A percentile compares a stretch with the other conserved stretches of the same genome.
phyloP scores from a whole-genome alignment of 2,888 invertebrate species.

The Stenurella melanura region DNA sequence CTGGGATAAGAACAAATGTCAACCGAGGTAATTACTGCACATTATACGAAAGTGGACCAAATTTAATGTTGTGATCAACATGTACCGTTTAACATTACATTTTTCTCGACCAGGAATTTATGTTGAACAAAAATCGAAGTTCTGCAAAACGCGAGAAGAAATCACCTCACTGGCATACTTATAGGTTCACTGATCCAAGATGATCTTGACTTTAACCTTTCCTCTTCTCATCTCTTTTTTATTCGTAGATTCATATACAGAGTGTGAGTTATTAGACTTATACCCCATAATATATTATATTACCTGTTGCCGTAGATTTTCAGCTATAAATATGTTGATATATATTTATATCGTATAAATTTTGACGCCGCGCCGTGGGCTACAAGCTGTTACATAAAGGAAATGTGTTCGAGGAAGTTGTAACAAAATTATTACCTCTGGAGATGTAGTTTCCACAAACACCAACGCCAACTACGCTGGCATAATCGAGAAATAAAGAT shows the following conservation, averaged over 20 bases:
- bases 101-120: constrained; percentile 22
- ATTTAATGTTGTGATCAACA: constrained; percentile 31
- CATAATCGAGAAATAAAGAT: too few relatives aligned
- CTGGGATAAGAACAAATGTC: constrained; percentile 29
- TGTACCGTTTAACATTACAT: constrained; percentile 25
- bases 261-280: neutral
- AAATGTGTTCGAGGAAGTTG: too few relatives aligned
- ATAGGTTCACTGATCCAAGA: constrained; percentile 34
- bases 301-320: neutral
- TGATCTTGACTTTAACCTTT: constrained; percentile 29
- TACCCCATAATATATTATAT: neutral
- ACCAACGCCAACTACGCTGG: too few relatives aligned
- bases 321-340: too few relatives aligned
- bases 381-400: too few relatives aligned
- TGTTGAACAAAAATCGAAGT: constrained; percentile 34
- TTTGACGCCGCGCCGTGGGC: too few relatives aligned
- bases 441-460: too few relatives aligned
- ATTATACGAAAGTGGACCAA: constrained; percentile 38
- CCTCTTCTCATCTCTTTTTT: neutral
- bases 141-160: constrained; percentile 33
- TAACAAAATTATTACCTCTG: too few relatives aligned
- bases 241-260: constrained; percentile 1
- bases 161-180: constrained; percentile 35
- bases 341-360: too few relatives aligned
- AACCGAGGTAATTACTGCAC: constrained; percentile 23